Evolutionary conservation across 2,888 invertebrate genomes (phyloP), one percentile per base, ranked within the genome.

Genomic region (Hyposoter dolosus): DNA sequence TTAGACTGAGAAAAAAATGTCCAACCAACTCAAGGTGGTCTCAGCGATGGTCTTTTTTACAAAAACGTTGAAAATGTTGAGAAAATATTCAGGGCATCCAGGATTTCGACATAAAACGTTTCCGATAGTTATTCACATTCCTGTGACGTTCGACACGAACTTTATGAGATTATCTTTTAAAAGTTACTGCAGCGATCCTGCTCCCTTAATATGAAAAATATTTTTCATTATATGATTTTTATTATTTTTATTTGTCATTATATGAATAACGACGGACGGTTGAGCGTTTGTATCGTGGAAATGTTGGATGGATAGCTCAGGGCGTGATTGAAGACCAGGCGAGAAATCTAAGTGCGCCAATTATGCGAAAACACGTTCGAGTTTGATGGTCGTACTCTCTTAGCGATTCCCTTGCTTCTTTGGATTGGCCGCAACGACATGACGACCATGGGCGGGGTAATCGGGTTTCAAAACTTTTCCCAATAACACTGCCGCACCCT

Each of bases 391-490:
- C 40, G 74, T 69, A 71, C 79, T 79, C 79, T 79, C 53, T 23
- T 71, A 79, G 75, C 71, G 82, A 79, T 85, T 82, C 79, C 23
- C 76, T 5, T 5, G 66, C 65, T 76, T 82, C 75, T 85, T 82
- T 79, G 71, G 75, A 78, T 75, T 76, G 69, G 17, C 66, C 77
- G 43, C 66, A 65, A 56, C 77, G 28, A 66, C 77, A 72, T 66
- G 65, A 35, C 77, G 75, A 45, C 81, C 53, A 50, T 69, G 69
- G 89, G 84, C 80, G 53, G 17, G 87, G 86, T 90, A 90, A 90
- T 90, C 87, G 87, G 85, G 87, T 91, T 90, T 84, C 85, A 75
- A 77, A 91, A 90, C 85, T 90, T 90, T 88, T 81, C 56, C 88
- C 89, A 89, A 89, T 91, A 89, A 88, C 88, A 88, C 78, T 84